Base-by-base conservation (phyloP, 1,140 invertebrate species). In the Tetramorium simillimum region DNA sequence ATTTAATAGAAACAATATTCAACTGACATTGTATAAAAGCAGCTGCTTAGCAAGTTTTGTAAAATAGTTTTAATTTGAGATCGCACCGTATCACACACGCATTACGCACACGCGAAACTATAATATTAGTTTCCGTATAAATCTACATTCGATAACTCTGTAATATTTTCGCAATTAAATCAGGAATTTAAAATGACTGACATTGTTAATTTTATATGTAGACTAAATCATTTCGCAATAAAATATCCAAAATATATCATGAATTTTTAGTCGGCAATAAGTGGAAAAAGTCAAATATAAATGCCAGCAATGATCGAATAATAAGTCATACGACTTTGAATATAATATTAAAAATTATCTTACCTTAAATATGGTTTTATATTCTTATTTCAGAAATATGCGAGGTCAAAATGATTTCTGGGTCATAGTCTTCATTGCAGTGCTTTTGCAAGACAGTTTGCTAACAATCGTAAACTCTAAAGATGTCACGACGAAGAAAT, bases 301-400 rank as follows among this genome's bases (percentile, higher is more conserved):
- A 0, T 46, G 12, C 46, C 46, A 46, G 12, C 10, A 14, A 46
- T 46, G 2, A 46, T 12, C 12, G 2, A 46, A 46, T 28, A 28
- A 3, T 28, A 49, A 72, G 28, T 10, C 1, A 72, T 28, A 28
- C 18, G 4, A 24, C 21, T 14, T 14, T 5, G 10, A 43, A 21
- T 21, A 21, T 37, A 18, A 5, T 7, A 21, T 43, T 14, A 69
- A 70, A 49, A 21, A 14, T 56, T 37, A 7, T 28, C 9, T 33
- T 18, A 43, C 0, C 24, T 53, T 69, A 60, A 28, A 43, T 18
- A 28, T 3, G 9, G 7, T 10, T 70, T 86, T 49, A n/a, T 7
- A 33, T 58, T 46, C 28, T 28, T n/a, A 21, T 89, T 89, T 81
- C 70, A 89, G 77, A 60, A 63, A 77, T 14, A 89, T 89, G 88